Percentiles rank a stretch among this genome's conserved stretches.
Evolutionary conservation across 2,113 vertebrate genomes (phyloP).

Genomic region (Pteronura brasiliensis): DNA sequence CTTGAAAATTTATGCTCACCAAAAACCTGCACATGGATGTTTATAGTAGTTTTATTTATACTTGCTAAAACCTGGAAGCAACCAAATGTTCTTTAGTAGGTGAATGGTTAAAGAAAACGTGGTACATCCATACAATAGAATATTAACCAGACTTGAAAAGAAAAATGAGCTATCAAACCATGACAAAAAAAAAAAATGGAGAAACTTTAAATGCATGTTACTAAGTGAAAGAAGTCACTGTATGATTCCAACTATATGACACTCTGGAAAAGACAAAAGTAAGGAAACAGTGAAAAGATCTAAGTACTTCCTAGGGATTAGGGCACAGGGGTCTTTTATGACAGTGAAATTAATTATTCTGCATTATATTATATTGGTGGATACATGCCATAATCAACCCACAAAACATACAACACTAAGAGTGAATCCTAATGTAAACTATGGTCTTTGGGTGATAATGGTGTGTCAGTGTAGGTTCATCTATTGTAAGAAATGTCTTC

Average conservation of each 20-base stretch:
- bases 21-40: too few species aligned
- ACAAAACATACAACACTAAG: not conserved
- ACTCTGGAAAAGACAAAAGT: not conserved
- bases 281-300: not conserved
- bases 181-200: not conserved
- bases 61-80: too few species aligned
- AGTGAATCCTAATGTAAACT: not conserved
- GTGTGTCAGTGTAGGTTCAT: not conserved
- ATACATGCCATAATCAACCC: not conserved
- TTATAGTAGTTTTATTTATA: too few species aligned
- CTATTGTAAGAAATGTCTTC: not conserved
- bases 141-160: not conserved
- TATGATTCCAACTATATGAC: not conserved
- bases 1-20: too few species aligned
- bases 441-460: not conserved
- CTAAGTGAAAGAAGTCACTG: not conserved
- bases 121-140: not conserved
- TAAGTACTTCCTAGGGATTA: not conserved
- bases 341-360: not conserved
- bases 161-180: not conserved
- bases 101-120: too few species aligned
- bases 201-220: not conserved
- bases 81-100: too few species aligned
- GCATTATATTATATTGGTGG: not conserved
- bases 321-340: not conserved